Evolutionary conservation across 2,888 invertebrate genomes (phyloP).

Genomic region (Plemyria rubiginata): DNA sequence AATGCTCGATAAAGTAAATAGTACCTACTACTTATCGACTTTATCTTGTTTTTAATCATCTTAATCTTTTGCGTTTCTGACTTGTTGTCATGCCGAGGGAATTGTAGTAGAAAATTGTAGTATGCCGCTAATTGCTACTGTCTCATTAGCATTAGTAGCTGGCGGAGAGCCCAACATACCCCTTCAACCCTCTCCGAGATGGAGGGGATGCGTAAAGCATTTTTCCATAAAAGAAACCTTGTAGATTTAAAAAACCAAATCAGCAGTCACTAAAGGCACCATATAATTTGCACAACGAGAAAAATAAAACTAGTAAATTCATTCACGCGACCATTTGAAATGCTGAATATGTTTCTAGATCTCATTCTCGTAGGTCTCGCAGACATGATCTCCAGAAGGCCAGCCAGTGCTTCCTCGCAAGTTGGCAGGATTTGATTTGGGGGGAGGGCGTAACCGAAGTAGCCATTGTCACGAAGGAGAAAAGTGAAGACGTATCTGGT

Average conservation of each 20-base stretch:
- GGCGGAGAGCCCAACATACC: too few relatives aligned
- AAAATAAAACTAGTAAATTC: conserved; percentile 1
- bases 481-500: conserved; percentile 66
- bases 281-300: conserved; percentile 16
- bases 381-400: conserved; percentile 78
- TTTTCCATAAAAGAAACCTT: background rate
- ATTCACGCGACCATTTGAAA: conserved; percentile 4
- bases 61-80: too few relatives aligned
- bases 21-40: too few relatives aligned
- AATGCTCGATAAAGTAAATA: too few relatives aligned
- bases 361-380: conserved; percentile 51
- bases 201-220: too few relatives aligned
- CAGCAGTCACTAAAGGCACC: background rate
- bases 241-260: background rate
- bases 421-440: conserved; percentile 86
- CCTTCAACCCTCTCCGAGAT: too few relatives aligned
- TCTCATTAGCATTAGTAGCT: too few relatives aligned
- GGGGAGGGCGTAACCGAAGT: conserved; percentile 88
- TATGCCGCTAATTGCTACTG: too few relatives aligned
- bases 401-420: conserved; percentile 84
- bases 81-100: too few relatives aligned
- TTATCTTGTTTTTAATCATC: too few relatives aligned
- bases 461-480: conserved; percentile 86
- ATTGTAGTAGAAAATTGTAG: too few relatives aligned
- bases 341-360: conserved; percentile 42